Evolutionary conservation across 2,113 vertebrate genomes (phyloP), one percentile per base, ranked within the genome.

Genomic region (Helogale parvula): DNA sequence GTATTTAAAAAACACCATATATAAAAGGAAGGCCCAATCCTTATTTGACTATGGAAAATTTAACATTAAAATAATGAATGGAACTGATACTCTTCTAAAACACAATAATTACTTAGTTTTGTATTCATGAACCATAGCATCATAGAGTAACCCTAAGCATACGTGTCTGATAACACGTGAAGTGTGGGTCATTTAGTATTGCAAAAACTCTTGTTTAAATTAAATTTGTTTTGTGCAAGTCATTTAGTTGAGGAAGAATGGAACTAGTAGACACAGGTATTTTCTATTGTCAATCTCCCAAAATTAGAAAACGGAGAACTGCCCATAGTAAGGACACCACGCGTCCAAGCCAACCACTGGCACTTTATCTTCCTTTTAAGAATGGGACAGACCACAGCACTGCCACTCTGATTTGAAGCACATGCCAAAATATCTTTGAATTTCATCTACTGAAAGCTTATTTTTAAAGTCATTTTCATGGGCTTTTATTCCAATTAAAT

Each of bases 401-500:
- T 19, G 52, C 68, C 60, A 93, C 13, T 29, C 19, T 85, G 41
- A 81, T 69, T 17, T 16, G 54, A 90, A 85, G 57, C 23, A n/a
- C 23, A 21, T 50, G 66, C 50, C 86, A 96, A 47, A 65, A 41
- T 38, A 76, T 85, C 88, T 97, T 74, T 57, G 38, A 90, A 54
- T 68, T 87, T 95, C 57, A 84, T 84, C 38, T 80, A 82, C 68
- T 90, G 23, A 96, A 84, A 69, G 57, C 31, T 92, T 96, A n/a
- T 74, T 89, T 86, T 83, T 90, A 72, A 95, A 96, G 66, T 81
- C 15, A 91, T 91, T 96, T 96, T 82, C 35, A 50, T 83, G 54
- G 14, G 38, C 21, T 71, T 96, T 94, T 63, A 90, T 85, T 93
- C 82, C 91, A 96, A 86, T 93, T 96, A 95, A 80, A 81, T 90